Conservation (phyloP, 53 echinoderm and acorn worm genomes). For the Temnopleurus reevesii region DNA sequence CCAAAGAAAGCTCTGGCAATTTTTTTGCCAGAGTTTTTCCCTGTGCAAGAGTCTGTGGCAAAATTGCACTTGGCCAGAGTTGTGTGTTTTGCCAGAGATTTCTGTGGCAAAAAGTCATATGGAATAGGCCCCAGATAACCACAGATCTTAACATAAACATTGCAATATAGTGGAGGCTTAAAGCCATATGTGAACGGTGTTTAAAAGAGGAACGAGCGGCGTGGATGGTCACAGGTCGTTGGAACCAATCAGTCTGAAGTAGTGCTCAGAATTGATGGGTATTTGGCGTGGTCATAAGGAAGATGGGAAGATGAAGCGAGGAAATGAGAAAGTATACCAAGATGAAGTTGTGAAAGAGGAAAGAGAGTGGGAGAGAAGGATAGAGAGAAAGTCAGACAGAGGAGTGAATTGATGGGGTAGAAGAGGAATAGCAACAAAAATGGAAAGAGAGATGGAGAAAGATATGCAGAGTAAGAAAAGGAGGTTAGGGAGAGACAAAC, state of each 20-base stretch:
- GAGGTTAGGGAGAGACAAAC: neutral
- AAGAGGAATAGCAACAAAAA: neutral
- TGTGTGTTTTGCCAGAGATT: too few species aligned
- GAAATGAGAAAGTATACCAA: neutral
- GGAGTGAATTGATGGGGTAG: neutral
- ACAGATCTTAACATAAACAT: too few species aligned
- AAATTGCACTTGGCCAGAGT: too few species aligned
- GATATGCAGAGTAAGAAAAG: neutral
- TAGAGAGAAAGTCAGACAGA: neutral
- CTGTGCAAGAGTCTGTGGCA: too few species aligned
- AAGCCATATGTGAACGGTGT: too few species aligned
- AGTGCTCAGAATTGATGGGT: constrained; percentile 25
- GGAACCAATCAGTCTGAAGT: constrained; percentile 7
- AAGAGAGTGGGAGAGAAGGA: neutral
- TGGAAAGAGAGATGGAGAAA: neutral
- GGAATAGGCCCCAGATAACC: too few species aligned
- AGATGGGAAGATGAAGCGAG: neutral
- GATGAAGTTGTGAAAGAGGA: neutral
- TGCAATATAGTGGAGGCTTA: too few species aligned
- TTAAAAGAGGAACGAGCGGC: too few species aligned
- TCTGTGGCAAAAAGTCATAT: too few species aligned
- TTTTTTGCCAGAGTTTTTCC: too few species aligned
- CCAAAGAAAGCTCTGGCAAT: too few species aligned
- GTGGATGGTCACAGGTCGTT: constrained; percentile 6
- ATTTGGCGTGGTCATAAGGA: neutral